A percentile compares a stretch with the other conserved stretches of the same genome.
These are phyloP conservation scores for Bruchidius siliquastri DNA, from an alignment of 2,888 invertebrate genomes.

Conservation along the genomic window DNA sequence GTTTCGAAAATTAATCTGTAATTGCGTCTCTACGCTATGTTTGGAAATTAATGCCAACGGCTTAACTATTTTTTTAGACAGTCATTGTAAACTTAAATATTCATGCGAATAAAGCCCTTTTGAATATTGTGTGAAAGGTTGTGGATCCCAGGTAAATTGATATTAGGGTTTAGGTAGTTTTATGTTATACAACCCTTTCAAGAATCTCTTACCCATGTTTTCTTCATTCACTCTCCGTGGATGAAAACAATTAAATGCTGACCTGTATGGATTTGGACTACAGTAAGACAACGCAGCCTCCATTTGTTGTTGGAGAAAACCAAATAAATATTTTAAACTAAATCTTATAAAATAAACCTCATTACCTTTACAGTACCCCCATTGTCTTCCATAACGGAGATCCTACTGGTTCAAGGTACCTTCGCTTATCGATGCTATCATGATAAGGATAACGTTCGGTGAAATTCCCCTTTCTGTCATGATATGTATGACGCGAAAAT, in stretches of 20 bases:
- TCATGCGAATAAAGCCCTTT: constrained; percentile 7
- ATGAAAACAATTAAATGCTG: constrained; percentile 1
- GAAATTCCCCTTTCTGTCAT: constrained; percentile 17
- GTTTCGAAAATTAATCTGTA: constrained; percentile 2
- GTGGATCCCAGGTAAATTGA: constrained; percentile 14
- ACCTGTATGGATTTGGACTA: constrained; percentile 5
- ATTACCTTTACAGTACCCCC: constrained; percentile 17
- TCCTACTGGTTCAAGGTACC: constrained; percentile 25
- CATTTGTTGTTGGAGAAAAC: not conserved
- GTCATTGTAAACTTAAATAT: constrained; percentile 4
- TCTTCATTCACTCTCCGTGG: not conserved
- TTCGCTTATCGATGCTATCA: constrained; percentile 20
- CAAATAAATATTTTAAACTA: not conserved
- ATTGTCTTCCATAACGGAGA: constrained; percentile 21
- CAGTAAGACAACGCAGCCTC: constrained; percentile 3
- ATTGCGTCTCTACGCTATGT: constrained; percentile 14
- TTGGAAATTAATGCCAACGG: constrained; percentile 11
- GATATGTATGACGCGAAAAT: too few relatives aligned
- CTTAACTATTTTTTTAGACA: constrained; percentile 11
- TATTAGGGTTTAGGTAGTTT: constrained; percentile 11
- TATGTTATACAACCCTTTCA: constrained; percentile 10
- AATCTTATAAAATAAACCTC: not conserved
- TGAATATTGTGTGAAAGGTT: constrained; percentile 9
- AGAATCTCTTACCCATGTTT: constrained; percentile 7
- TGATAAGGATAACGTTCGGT: constrained; percentile 14